Evolutionary conservation across 2,888 invertebrate species (phyloP), one percentile per base, ranked within the genome.

Genomic region (Anaspis maculata): DNA sequence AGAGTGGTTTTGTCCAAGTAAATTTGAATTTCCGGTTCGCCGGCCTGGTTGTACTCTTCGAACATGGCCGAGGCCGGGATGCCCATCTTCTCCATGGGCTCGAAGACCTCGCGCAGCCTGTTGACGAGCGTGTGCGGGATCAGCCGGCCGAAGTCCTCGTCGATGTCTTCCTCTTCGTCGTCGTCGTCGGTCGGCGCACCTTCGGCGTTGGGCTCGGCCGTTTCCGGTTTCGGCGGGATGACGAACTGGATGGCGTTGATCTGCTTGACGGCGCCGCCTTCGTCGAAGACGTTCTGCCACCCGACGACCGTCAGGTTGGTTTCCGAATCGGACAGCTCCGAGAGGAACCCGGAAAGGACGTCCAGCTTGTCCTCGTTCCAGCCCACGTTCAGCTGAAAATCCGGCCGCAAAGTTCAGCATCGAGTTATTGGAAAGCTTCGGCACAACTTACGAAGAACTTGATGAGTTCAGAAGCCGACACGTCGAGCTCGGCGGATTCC

Each of bases 1-100:
- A 38, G 15, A 23, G 33, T 24, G 19, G 33, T 27, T 3, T 14
- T 12, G 19, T 34, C 34, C 10, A 38, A 3, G 16, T 33, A 26
- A n/a, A 38, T 27, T n/a, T 22, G 3, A 6, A 9, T 15, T 14
- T 33, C 30, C 3, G 10, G 2, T 9, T 24, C 3, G 6, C 33
- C 33, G 9, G 33, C 15, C 16, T 30, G 14, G 15, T 30, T n/a
- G 19, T 21, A 30, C 11, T 10, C 15, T 11, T 30, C 27, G 3
- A 5, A 14, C n/a, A 30, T 32, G 2, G 32, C 22, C 4, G 28
- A 24, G 3, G 10, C 13, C 5, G 30, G 33, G 15, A 38, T 27
- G 12, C 30, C 34, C 2, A 19, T 19, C 9, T 19, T 19, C 19
- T 19, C 9, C 19, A 19, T 6, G 19, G 19, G 19, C 19, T 19